Evolutionary conservation across 1,140 invertebrate species (phyloP).

Genomic region (Musca domestica): DNA sequence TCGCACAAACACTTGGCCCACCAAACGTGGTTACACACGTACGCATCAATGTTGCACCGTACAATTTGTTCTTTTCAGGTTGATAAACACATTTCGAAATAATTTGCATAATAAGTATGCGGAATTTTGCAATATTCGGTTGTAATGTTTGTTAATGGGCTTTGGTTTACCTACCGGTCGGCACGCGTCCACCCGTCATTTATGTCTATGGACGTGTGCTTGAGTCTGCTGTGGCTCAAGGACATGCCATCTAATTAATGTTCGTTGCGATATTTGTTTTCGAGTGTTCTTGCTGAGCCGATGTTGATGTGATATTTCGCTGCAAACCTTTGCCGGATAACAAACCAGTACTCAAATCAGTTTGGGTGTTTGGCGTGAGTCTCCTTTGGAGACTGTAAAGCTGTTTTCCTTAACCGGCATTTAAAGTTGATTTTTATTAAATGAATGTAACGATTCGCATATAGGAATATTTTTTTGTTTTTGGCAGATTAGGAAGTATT

Average conservation of each 20-base stretch:
- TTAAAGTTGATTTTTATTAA: no score
- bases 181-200: background rate
- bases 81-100: slow-evolving; percentile 18
- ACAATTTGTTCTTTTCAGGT: slow-evolving; percentile 2
- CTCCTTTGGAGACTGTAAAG: background rate
- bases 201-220: no score
- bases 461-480: no score
- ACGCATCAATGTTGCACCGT: no score
- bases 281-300: no score
- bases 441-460: no score
- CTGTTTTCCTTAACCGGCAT: slow-evolving; percentile 8
- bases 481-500: no score
- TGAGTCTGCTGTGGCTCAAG: slow-evolving; percentile 3
- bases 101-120: slow-evolving; percentile 16
- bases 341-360: background rate
- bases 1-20: no score
- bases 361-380: background rate
- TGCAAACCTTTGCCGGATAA: no score
- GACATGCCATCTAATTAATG: background rate
- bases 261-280: no score
- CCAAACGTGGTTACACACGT: no score
- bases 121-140: slow-evolving; percentile 6
- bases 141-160: slow-evolving; percentile 11
- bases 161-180: background rate
- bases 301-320: no score